Evolutionary conservation across 2,113 vertebrate genomes (phyloP).

Genomic region (Struthio camelus): DNA sequence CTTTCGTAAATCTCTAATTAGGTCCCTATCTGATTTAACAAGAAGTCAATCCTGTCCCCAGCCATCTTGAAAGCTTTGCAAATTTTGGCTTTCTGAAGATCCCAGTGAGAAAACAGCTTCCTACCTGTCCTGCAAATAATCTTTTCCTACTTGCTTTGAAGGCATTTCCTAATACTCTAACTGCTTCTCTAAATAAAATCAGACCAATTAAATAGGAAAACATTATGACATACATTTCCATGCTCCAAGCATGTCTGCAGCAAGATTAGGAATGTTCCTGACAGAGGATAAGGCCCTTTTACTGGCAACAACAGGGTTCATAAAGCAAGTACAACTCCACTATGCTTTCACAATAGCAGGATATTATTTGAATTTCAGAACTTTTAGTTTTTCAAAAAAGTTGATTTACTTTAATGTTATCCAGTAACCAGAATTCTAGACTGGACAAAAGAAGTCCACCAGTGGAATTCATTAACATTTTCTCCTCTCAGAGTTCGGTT

Average conservation of each 20-base stretch:
- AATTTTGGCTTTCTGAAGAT: constrained; percentile 72
- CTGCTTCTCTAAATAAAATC: neutral
- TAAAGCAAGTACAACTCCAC: constrained; percentile 31
- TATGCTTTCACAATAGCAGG: constrained; percentile 25
- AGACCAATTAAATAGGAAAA: constrained; percentile 17
- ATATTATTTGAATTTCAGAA: neutral
- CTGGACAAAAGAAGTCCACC: neutral
- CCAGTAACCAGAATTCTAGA: neutral
- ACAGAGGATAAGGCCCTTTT: neutral
- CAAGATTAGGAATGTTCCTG: neutral
- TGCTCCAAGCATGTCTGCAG: neutral
- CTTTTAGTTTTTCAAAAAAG: neutral
- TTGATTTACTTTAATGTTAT: neutral
- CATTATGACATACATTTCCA: neutral
- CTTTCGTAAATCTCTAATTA: constrained; percentile 72
- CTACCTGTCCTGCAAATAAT: neutral
- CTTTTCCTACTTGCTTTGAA: constrained; percentile 44
- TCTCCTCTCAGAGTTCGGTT: neutral
- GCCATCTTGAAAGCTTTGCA: constrained; percentile 65
- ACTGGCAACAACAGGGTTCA: neutral
- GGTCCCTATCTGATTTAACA: constrained; percentile 72
- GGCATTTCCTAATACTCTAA: neutral
- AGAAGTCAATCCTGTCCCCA: constrained; percentile 42
- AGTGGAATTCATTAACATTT: neutral
- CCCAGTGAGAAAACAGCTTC: constrained; percentile 38